Evolutionary conservation across 2,888 invertebrate genomes (phyloP), one percentile per base, ranked within the genome.

Genomic region (Mesorhabditis spiculigera): DNA sequence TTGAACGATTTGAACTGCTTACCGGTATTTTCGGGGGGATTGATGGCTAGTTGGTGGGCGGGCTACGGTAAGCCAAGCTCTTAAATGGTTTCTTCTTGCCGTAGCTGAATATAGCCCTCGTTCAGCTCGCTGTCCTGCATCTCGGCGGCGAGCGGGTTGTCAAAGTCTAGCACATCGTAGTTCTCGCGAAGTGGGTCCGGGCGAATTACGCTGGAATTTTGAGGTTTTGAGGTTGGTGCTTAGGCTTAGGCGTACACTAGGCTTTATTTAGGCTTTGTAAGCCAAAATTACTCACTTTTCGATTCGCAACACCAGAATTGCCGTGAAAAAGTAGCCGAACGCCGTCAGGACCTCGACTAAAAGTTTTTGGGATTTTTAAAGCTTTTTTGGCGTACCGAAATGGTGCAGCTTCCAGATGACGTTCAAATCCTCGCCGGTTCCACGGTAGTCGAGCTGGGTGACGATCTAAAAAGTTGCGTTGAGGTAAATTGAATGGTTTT

Each of bases 281-380:
- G 8, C 58, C 8, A 50, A 50, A n/a, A 13, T n/a, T 10, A 50
- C 58, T 50, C 58, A 50, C 58, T 50, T 50, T n/a, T 50, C 58
- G 58, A 50, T 50, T 50, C 58, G 58, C 58, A 50, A n/a, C 58
- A 50, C 58, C 58, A 50, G n/a, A n/a, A 50, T 50, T 50, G 58
- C n/a, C 58, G 58, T 13, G 58, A 50, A 50, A n/a, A 50, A 50
- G n/a, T n/a, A 50, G 58, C 58, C 58, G 58, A 50, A 50, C 58
- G n/a, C n/a, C n/a, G 58, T 13, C 10, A n/a, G 10, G 58, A 50
- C n/a, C n/a, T 50, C 58, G n/a, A 50, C 28, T 28, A 28, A 28
- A 28, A 28, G 28, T 28, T 28, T 28, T 28, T 28, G 28, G 28
- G 28, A 28, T 28, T 28, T 28, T 28, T 28, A 28, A 28, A 28